Base-by-base conservation (phyloP, 2,888 invertebrate genomes). In the Hypolimnas misippus region DNA sequence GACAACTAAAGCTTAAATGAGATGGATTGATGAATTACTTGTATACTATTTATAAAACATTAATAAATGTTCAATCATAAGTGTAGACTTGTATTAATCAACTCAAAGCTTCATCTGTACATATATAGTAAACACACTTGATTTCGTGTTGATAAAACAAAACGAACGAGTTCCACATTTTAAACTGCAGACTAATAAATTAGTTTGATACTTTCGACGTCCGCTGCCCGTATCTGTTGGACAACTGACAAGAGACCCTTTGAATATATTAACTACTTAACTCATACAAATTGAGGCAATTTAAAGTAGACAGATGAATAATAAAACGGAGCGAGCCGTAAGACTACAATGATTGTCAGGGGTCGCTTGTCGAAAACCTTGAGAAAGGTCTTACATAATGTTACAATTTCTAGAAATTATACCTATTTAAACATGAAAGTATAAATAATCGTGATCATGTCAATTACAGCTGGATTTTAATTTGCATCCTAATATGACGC, bases 221-320 rank as follows among this genome's bases (percentile, higher is more conserved):
- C 51, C 56, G 44, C 29, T 57, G 51, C 61, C 63, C 62, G 62
- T 68, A 66, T 65, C 61, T 49, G 65, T 65, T 53, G 57, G 57
- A 62, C 63, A 63, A 57, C 66, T 66, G 64, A 63, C 67, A 58
- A 51, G 54, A 60, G 62, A 63, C 64, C 69, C 63, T 64, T 68
- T 61, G 66, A 70, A 70, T 65, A 66, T 40, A 65, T 65, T 62
- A 63, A 62, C 67, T 59, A 62, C 62, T 62, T 64, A 64, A 57
- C 65, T 61, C 61, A 61, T 62, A 68, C 58, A 68, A 66, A 65
- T 67, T 56, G 58, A 62, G 57, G 54, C 55, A 68, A 65, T 63
- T 68, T 65, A 68, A 68, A 66, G 60, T 68, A 66, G 50, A 58
- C 61, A 57, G 58, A 56, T 66, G 66, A 68, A 69, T 69, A 67